Evolutionary conservation across 2,113 vertebrate genomes (phyloP).

Genomic region (Paramisgurnus dabryanus): DNA sequence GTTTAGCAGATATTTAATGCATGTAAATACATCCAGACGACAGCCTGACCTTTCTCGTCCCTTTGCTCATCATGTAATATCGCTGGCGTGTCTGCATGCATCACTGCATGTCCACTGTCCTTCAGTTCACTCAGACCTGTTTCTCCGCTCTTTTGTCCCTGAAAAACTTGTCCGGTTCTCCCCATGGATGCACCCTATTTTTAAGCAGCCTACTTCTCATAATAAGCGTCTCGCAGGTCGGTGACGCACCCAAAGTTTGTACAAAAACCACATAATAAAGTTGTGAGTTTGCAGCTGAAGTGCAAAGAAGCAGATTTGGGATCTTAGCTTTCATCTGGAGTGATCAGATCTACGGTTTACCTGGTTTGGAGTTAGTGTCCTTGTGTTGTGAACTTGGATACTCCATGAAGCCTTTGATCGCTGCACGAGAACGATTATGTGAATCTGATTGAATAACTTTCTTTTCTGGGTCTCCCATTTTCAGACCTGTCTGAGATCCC

Average conservation of each 20-base stretch:
- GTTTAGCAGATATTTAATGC: background rate
- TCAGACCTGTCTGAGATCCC: constrained; percentile 76
- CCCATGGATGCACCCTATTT: constrained; percentile 74
- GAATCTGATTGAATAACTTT: constrained; percentile 4
- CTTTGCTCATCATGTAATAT: background rate
- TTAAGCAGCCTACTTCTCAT: constrained; percentile 78
- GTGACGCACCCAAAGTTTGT: constrained; percentile 62
- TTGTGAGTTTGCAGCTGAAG: constrained; percentile 18
- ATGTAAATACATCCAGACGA: background rate
- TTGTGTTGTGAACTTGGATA: background rate
- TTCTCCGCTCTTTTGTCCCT: constrained; percentile 52
- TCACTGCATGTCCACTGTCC: constrained; percentile 22
- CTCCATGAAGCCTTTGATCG: background rate
- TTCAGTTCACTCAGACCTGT: constrained; percentile 53
- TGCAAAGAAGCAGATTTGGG: background rate
- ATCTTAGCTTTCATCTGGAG: background rate
- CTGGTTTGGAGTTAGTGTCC: background rate
- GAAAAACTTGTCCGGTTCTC: constrained; percentile 59
- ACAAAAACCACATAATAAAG: constrained; percentile 41
- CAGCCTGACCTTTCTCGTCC: background rate
- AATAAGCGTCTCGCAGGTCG: constrained; percentile 70
- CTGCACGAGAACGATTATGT: constrained; percentile 17
- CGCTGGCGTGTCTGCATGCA: background rate
- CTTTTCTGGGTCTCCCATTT: constrained; percentile 52
- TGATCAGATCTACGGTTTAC: background rate